Conservation (phyloP, 2,888 invertebrate species). For the Syrista parreyssii region DNA sequence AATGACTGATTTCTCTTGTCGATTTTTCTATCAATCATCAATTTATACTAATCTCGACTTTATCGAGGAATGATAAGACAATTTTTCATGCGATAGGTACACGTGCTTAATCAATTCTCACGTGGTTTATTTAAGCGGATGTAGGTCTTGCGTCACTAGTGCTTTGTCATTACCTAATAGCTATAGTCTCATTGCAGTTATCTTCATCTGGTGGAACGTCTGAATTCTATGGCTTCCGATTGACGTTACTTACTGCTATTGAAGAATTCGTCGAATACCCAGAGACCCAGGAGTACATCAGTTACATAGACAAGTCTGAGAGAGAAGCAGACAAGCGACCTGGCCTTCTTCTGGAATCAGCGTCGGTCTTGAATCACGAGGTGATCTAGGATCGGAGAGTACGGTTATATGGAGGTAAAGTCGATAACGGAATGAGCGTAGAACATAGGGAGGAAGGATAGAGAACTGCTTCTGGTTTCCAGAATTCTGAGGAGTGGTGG, state of each 20-base stretch:
- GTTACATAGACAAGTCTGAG: slow-evolving; percentile 34
- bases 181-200: neutral
- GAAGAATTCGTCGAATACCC: neutral
- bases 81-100: neutral
- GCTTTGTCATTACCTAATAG: neutral
- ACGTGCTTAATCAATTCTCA: neutral
- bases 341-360: slow-evolving; percentile 38
- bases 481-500: neutral
- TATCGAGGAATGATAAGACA: neutral
- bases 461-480: neutral
- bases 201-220: neutral
- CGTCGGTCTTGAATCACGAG: slow-evolving; percentile 39
- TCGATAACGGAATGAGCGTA: slow-evolving; percentile 39
- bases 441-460: neutral
- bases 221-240: neutral
- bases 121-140: neutral
- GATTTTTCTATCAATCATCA: neutral
- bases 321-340: slow-evolving; percentile 38
- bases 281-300: slow-evolving; percentile 14
- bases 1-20: neutral
- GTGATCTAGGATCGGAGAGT: slow-evolving; percentile 57
- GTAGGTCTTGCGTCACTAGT: neutral
- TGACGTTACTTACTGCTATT: neutral
- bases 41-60: neutral
- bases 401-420: slow-evolving; percentile 53